Percentiles rank a stretch among this genome's conserved stretches.
phyloP scores from a whole-genome alignment of 92 coral and sea anemone genomes.

The Zoanthus solanderi region DNA sequence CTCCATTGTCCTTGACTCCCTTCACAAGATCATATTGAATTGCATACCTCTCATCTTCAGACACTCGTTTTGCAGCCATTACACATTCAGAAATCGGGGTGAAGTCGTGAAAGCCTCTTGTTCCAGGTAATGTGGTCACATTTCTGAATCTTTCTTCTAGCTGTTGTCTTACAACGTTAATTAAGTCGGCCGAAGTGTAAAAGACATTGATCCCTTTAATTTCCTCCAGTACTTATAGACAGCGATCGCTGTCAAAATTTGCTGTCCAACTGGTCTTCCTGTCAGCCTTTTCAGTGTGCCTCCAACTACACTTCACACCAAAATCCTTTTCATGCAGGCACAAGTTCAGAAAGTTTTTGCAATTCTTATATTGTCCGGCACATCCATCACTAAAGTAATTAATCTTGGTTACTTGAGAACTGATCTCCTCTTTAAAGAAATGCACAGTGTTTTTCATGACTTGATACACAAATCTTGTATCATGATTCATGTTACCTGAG shows the following conservation, averaged over 20 bases:
- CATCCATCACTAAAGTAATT: constrained; percentile 40
- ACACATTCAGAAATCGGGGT: neutral
- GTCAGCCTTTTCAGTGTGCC: constrained; percentile 43
- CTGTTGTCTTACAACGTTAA: neutral
- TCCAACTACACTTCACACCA: constrained; percentile 13
- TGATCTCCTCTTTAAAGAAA: constrained; percentile 1
- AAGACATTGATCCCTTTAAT: neutral
- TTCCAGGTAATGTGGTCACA: constrained; percentile 9
- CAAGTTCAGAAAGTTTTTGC: constrained; percentile 30
- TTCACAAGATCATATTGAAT: constrained; percentile 48
- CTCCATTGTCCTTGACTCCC: constrained; percentile 28
- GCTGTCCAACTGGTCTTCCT: neutral
- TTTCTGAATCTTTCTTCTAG: constrained; percentile 8
- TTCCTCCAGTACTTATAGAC: constrained; percentile 24
- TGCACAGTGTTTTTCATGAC: constrained; percentile 5
- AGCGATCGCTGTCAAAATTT: constrained; percentile 21
- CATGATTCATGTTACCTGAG: constrained; percentile 44
- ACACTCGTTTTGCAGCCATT: constrained; percentile 46
- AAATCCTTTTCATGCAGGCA: constrained; percentile 30
- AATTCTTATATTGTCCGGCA: constrained; percentile 39
- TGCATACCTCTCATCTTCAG: constrained; percentile 42
- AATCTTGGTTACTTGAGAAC: neutral
- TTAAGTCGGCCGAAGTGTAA: neutral
- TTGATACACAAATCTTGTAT: constrained; percentile 34
- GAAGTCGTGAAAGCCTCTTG: neutral